Conservation (phyloP, 2,888 invertebrate genomes). For the Tachystola acroxantha region DNA sequence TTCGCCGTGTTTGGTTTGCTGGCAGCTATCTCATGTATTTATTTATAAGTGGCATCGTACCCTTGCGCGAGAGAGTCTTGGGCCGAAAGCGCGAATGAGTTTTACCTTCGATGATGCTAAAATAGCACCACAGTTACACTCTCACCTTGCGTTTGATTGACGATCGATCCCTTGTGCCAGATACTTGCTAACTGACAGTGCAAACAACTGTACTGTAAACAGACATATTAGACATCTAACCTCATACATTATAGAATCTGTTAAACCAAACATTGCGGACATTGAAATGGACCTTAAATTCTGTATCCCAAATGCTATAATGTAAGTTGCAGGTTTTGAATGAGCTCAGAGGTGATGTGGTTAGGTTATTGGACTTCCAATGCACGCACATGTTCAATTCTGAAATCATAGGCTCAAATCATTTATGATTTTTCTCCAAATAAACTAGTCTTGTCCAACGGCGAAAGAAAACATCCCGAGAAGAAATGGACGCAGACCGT, state of each 20-base stretch:
- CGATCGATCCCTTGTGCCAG: conserved; percentile 77
- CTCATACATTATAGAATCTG: conserved; percentile 10
- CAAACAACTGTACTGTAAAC: conserved; percentile 49
- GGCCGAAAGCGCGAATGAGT: conserved; percentile 74
- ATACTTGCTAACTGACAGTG: conserved; percentile 64
- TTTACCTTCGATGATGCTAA: conserved; percentile 77
- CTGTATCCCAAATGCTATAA: neutral
- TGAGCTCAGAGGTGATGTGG: too few species aligned
- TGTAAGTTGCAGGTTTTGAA: too few species aligned
- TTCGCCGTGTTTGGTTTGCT: conserved; percentile 21
- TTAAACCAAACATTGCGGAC: neutral
- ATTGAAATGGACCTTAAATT: neutral
- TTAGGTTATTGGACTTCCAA: too few species aligned
- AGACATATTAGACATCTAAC: conserved; percentile 36
- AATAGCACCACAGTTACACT: conserved; percentile 72
- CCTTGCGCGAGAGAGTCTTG: conserved; percentile 71
- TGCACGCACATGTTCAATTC: too few species aligned
- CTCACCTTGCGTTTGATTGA: conserved; percentile 78
- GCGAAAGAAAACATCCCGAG: too few species aligned
- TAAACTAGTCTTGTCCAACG: too few species aligned
- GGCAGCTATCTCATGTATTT: conserved; percentile 61
- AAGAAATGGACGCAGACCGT: too few species aligned
- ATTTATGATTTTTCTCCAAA: too few species aligned
- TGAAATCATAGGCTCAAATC: too few species aligned
- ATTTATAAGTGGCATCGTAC: conserved; percentile 71